Evolutionary conservation across 37 sponge, comb jelly and placozoan genomes (phyloP), one percentile per base, ranked within the genome.

Genomic region (Crambe crambe): DNA sequence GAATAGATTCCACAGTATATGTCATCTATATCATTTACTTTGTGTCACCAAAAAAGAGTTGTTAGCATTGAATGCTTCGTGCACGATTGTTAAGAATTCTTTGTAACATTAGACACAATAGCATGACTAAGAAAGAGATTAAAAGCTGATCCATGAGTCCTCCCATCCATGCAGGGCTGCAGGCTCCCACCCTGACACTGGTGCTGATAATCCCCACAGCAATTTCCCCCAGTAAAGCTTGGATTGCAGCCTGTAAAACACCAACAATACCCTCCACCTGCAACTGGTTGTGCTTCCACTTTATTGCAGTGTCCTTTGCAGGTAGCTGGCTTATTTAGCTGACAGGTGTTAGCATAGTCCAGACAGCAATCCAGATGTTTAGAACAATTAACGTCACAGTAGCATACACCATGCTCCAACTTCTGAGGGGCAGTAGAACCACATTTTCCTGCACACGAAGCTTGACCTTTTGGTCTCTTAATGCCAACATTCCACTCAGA

Each of bases 191-290:
- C 26, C 20, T 23, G 8, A 37, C 84, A 83, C 59, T 67, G 63
- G 12, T 65, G n/a, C 1, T 1, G n/a, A 40, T 83, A 83, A 25
- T 83, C 84, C 32, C 76, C 32, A 42, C 84, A 83, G 37, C 84
- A 83, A 58, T 70, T 75, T 2, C 77, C 84, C 73, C 59, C 67
- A 4, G 83, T 82, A 6, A 51, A 74, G 47, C 75, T 57, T 2
- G 43, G 42, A 54, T 54, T 27, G 37, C 84, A 83, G 56, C 68
- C 68, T 0, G 5, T 30, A 40, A 37, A 37, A 66, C 84, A 83
- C 70, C 74, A 83, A 37, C 84, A 83, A 37, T 83, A 83, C 15
- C 84, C 84, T 25, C 84, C 84, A 23, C 84, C 84, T 65, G 76
- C 43, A 36, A 76, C 66, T n/a, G 83, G 40, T 9, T 18, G 4